Percentiles rank a stretch among this genome's conserved stretches.
Conservation (phyloP, 1,140 invertebrate genomes). For the Sogatella furcifera region DNA sequence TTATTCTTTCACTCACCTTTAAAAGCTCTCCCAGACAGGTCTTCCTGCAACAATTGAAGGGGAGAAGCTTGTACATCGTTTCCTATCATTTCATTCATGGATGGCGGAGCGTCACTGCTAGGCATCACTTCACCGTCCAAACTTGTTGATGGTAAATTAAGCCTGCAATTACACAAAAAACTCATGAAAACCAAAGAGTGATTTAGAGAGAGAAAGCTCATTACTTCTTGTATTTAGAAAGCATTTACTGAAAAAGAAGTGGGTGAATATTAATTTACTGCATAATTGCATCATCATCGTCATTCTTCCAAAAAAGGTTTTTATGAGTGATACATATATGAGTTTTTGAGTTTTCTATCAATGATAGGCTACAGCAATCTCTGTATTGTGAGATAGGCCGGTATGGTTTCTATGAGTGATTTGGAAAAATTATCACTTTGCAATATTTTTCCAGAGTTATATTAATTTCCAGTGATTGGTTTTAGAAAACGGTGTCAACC, state of each 20-base stretch:
- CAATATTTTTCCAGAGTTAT: too few relatives aligned
- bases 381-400: too few relatives aligned
- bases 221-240: background rate
- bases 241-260: background rate
- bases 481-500: too few relatives aligned
- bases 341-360: too few relatives aligned
- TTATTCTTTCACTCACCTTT: background rate
- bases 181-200: constrained; percentile 1
- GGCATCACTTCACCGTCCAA: constrained; percentile 1
- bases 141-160: constrained; percentile 18
- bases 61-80: constrained; percentile 22
- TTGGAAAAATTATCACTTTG: too few relatives aligned
- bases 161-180: background rate
- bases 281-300: too few relatives aligned
- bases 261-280: too few relatives aligned
- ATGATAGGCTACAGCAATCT: too few relatives aligned
- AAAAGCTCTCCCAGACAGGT: background rate
- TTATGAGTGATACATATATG: too few relatives aligned
- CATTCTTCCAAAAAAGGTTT: too few relatives aligned
- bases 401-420: too few relatives aligned
- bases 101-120: background rate
- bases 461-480: too few relatives aligned
- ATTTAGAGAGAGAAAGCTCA: background rate
- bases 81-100: constrained; percentile 14
- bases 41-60: constrained; percentile 9